Evolutionary conservation across 2,797 vertebrate genomes (phyloP), one percentile per base, ranked within the genome.

Genomic region (Gambelia wislizenii): DNA sequence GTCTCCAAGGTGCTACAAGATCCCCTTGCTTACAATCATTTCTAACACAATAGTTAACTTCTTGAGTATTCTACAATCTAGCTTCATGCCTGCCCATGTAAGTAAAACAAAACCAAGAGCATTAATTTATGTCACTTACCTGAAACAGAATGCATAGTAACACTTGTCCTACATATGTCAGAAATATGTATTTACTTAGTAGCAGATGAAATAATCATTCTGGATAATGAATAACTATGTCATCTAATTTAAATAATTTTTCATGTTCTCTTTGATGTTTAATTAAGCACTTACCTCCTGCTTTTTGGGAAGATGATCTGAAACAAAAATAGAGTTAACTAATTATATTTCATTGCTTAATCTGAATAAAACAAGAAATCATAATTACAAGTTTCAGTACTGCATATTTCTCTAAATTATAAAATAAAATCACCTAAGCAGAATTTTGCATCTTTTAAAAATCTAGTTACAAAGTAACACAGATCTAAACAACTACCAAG

Each of bases 291-390:
- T 94, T 96, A 97, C 97, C 90, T 99, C 98, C 91, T 96, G 97
- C 96, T 97, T 98, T 96, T 97, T 98, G 96, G 81, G 96, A 91
- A 91, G 89, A 52, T 97, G 96, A 96, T 99, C 99, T 99, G 97
- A 94, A 97, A 49, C 84, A 94, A 86, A 86, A 13, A 86, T 88
- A 67, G 81, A 80, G 74, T 49, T 49, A n/a, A 39, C 2, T 87
- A 16, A 1, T 86, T 91, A 85, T 83, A 87, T 0, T 69, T 85
- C 39, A 36, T 80, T 79, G 86, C 10, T 72, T 44, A 72, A 52
- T 59, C 75, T 39, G 72, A 75, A 39, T 59, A 56, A 25, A 61
- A 33, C 54, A 81, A 39, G 75, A 54, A 84, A 88, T 7, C 64
- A 36, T 7, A 79, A 82, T 91, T 59, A 78, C 56, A 78, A 42